Percentiles rank a stretch among this genome's conserved stretches.
Conservation (phyloP, 2,888 invertebrate genomes). For the Netelia melanura region DNA sequence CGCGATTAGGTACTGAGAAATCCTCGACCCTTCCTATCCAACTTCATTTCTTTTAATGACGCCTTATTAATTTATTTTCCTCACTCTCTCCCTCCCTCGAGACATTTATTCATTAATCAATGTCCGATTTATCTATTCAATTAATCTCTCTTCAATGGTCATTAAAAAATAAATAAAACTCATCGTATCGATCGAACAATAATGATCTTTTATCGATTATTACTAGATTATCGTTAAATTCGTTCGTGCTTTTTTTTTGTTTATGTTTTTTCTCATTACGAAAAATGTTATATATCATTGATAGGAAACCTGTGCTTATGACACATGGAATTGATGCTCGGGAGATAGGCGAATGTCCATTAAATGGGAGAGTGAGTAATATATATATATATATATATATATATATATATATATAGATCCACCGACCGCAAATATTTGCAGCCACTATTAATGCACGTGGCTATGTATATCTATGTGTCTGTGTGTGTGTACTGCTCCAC, state of each 20-base stretch:
- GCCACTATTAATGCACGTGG: constrained; percentile 17
- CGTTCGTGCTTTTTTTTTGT: too few relatives aligned
- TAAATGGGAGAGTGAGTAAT: not conserved
- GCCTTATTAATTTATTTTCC: not conserved
- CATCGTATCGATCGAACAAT: not conserved
- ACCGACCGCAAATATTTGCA: constrained; percentile 51
- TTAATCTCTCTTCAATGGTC: too few relatives aligned
- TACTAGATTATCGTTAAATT: too few relatives aligned
- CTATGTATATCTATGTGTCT: not conserved
- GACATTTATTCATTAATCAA: too few relatives aligned
- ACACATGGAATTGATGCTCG: not conserved
- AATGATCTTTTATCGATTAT: too few relatives aligned
- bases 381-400: not conserved
- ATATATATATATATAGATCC: not conserved
- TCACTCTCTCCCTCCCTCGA: not conserved
- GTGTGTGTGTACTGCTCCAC: too few relatives aligned
- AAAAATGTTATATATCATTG: not conserved
- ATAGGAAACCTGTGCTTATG: not conserved
- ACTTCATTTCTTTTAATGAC: not conserved
- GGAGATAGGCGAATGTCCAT: not conserved
- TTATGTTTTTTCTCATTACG: too few relatives aligned
- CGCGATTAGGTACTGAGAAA: not conserved
- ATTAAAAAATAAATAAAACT: not conserved
- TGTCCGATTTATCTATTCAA: too few relatives aligned
- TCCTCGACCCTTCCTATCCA: not conserved